Base-by-base conservation (phyloP, 2,888 invertebrate species). In the Chelonus formosanus region DNA sequence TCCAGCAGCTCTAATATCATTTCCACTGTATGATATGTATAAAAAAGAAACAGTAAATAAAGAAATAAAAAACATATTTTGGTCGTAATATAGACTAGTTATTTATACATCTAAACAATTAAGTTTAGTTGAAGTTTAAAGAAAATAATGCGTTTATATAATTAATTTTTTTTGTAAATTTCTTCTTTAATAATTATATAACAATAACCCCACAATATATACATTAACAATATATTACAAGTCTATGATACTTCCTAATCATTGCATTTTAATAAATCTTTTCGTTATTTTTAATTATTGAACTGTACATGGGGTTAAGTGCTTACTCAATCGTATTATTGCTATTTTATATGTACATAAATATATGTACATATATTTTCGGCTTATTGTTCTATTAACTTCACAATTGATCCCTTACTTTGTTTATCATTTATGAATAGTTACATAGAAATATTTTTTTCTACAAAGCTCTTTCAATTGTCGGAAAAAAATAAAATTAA, bases 11-110 rank as follows among this genome's bases (percentile, higher is more conserved):
- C 80, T 78, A 76, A 73, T 79, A 81, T 78, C 79, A 83, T 80
- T 82, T 83, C 80, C 80, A 83, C 77, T 83, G 83, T 84, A 84
- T 76, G 78, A 83, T 84, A 84, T 83, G 83, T 81, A 81, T 79
- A 81, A 78, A 79, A 75, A 78, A n/a, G n/a, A 79, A 76, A 69
- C 52, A 61, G 70, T 63, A 31, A 58, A 77, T 77, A 73, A 77
- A 76, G 76, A 74, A 71, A 67, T 68, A 74, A 73, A 76, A 69
- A 73, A 76, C 74, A 76, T 53, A 43, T 64, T 54, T 52, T 44
- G 60, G 10, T 47, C 5, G 32, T 6, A 7, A 20, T 1, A 20
- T 20, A 20, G 20, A 20, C 20, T 20, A 20, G 20, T 20, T 20
- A 20, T 20, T 20, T 20, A 20, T 20, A 20, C 20, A 20, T 20